Evolutionary conservation across 1,140 invertebrate species (phyloP).

Genomic region (Panagrolaimus sp.): DNA sequence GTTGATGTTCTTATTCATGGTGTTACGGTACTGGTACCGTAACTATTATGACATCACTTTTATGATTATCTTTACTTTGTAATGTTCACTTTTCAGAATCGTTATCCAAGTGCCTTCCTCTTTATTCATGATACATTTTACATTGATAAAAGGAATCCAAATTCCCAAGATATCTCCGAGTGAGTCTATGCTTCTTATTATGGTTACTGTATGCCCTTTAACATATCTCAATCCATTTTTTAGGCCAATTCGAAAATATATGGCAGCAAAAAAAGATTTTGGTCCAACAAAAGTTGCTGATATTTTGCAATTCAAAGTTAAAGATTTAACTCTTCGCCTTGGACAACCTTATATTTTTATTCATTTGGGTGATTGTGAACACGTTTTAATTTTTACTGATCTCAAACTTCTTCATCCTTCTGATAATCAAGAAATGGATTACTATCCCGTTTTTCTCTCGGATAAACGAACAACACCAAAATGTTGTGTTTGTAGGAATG

Average conservation of each 20-base stretch:
- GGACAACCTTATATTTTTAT: conserved; percentile 62
- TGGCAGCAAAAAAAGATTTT: conserved; percentile 48
- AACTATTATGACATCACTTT: background rate
- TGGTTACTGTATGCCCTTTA: background rate
- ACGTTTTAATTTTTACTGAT: conserved; percentile 61
- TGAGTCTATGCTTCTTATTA: conserved; percentile 28
- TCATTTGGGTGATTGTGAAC: conserved; percentile 61
- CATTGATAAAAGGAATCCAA: conserved; percentile 58
- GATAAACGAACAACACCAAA: conserved; percentile 31
- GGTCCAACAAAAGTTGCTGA: conserved; percentile 45
- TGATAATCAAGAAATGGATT: conserved; percentile 39
- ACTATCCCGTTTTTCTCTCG: conserved; percentile 47
- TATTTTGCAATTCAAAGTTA: conserved; percentile 60
- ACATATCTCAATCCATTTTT: conserved; percentile 28
- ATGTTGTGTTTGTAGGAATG: conserved; percentile 39
- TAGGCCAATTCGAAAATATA: conserved; percentile 57
- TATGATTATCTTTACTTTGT: conserved; percentile 20
- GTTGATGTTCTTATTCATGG: background rate
- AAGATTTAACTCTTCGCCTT: conserved; percentile 61
- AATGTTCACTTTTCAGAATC: conserved; percentile 52
- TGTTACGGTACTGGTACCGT: background rate
- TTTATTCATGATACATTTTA: conserved; percentile 63
- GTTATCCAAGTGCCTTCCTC: conserved; percentile 61
- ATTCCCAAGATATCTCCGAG: conserved; percentile 60
- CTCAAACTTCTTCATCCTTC: conserved; percentile 37